phyloP scores from a whole-genome alignment of 2,888 invertebrate genomes.

The Embidobia sp. region DNA sequence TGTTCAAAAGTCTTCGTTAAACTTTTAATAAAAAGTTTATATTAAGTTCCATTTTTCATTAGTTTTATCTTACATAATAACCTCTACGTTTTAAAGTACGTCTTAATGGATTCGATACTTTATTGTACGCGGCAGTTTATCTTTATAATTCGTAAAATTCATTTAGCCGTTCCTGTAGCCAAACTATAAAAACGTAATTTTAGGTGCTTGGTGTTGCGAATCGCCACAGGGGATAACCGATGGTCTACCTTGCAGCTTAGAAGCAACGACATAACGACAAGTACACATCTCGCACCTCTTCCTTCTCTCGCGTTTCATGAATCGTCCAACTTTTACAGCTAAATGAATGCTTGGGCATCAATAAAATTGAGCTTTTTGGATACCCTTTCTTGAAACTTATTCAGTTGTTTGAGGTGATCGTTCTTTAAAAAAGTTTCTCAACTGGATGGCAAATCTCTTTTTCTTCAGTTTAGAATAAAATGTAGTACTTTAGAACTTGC shows the following conservation, averaged over 20 bases:
- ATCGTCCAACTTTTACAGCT: slow-evolving; percentile 65
- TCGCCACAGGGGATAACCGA: slow-evolving; percentile 53
- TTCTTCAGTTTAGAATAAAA: too few relatives aligned
- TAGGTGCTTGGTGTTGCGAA: slow-evolving; percentile 29
- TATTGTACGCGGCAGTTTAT: slow-evolving; percentile 8
- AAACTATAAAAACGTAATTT: slow-evolving; percentile 55
- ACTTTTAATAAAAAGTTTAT: too few relatives aligned
- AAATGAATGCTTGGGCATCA: slow-evolving; percentile 68
- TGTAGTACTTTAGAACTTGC: too few relatives aligned
- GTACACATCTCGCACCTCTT: slow-evolving; percentile 49
- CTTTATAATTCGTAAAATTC: slow-evolving; percentile 45
- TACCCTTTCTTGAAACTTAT: slow-evolving; percentile 30
- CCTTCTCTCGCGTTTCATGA: slow-evolving; percentile 46
- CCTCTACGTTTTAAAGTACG: too few relatives aligned
- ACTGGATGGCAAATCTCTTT: too few relatives aligned
- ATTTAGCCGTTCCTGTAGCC: slow-evolving; percentile 33
- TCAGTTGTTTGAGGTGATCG: too few relatives aligned
- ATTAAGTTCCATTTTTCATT: too few relatives aligned
- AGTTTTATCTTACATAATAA: too few relatives aligned
- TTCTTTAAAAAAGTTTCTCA: too few relatives aligned
- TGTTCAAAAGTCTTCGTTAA: too few relatives aligned
- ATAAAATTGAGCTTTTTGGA: slow-evolving; percentile 65
- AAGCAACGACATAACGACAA: slow-evolving; percentile 48
- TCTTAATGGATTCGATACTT: slow-evolving; percentile 12
- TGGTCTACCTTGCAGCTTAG: slow-evolving; percentile 45